Evolutionary conservation across 2,797 vertebrate species (phyloP), one percentile per base, ranked within the genome.

Genomic region (Crocodylus rhombifer): DNA sequence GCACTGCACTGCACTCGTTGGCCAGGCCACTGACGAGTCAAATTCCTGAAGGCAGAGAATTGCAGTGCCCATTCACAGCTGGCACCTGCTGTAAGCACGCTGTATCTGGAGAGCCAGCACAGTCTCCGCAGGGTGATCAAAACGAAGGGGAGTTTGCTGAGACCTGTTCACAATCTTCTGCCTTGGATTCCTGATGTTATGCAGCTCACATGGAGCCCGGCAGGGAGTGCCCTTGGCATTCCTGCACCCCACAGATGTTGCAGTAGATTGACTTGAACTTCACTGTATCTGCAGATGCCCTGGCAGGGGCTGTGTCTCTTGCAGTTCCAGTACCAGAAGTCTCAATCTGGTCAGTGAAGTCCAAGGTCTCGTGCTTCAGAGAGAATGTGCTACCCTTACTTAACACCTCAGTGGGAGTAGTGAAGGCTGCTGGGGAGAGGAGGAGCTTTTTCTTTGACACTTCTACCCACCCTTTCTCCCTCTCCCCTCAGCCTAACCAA

Each of bases 61-160:
- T 30, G 30, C 15, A 30, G 76, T 33, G 14, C 1, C 51, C 62
- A 75, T 85, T 26, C 4, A 65, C 21, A 4, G 42, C 64, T 51
- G 10, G 33, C 14, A 14, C 1, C 23, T 64, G 65, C 51, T 42
- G 82, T 14, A 7, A 25, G 51, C 14, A 21, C 55, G 4, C 33
- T 71, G 63, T 2, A 2, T 15, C 60, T 69, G 88, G 83, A 55
- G 77, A 64, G 63, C 77, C 5, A 0, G 0, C 3, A 5, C 14
- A 5, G 63, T 76, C 30, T 69, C 12, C 4, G 7, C 16, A 51
- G 25, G 13, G 7, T 26, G 13, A 51, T 51, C 10, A 51, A 51
- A 51, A 51, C 10, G 3, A 51, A 51, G 25, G 36, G 69, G 23
- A 9, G 14, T 42, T 73, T 51, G 69, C 69, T 42, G 51, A 42